Conservation (phyloP, 1,140 invertebrate species). For the Caerostris extrusa region DNA sequence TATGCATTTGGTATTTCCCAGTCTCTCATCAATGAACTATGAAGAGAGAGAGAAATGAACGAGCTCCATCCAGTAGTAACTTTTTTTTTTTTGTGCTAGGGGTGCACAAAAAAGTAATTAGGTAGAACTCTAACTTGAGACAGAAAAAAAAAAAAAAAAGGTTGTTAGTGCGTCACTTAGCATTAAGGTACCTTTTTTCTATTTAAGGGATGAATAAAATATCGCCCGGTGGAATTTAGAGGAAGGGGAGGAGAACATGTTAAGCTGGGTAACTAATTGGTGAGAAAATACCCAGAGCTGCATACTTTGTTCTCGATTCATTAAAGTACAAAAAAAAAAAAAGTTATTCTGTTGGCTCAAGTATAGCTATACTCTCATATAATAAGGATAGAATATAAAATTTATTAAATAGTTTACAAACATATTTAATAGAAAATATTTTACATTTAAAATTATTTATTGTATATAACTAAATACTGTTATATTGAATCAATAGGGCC, state of each 20-base stretch:
- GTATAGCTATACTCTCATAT: too few relatives aligned
- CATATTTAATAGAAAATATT: too few relatives aligned
- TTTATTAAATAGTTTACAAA: too few relatives aligned
- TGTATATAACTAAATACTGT: too few relatives aligned
- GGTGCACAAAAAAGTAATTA: constrained; percentile 52
- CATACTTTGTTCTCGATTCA: not conserved
- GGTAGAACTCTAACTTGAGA: constrained; percentile 1
- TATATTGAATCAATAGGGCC: too few relatives aligned
- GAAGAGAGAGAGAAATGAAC: not conserved
- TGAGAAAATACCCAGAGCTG: constrained; percentile 14
- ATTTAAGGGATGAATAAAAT: constrained; percentile 30
- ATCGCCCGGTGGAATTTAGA: not conserved
- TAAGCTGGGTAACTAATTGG: constrained; percentile 19
- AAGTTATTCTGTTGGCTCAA: too few relatives aligned
- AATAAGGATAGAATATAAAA: too few relatives aligned
- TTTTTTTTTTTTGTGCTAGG: not conserved
- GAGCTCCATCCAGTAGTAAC: not conserved
- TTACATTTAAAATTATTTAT: too few relatives aligned
- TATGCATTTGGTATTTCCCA: constrained; percentile 14
- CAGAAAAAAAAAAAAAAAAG: not conserved
- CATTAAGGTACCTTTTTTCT: not conserved
- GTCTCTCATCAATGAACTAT: not conserved
- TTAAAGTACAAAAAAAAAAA: too few relatives aligned
- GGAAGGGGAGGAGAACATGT: not conserved
- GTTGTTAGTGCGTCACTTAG: not conserved